These are phyloP conservation scores for Litocranius walleri DNA, from an alignment of 2,113 vertebrate genomes.

Conservation along the genomic window DNA sequence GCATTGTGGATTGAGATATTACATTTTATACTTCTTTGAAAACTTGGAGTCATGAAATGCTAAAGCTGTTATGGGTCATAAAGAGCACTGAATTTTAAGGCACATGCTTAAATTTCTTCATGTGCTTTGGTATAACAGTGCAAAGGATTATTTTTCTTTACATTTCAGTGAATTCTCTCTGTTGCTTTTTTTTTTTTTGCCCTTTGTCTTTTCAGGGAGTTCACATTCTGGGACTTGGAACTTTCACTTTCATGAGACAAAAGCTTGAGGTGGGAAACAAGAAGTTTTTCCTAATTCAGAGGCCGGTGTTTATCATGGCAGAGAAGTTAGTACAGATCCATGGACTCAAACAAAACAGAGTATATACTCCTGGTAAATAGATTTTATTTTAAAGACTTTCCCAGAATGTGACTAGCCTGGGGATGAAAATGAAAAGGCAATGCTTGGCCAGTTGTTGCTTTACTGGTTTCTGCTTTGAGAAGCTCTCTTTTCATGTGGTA, in stretches of 20 bases:
- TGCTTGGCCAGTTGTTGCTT: neutral
- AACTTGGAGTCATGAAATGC: neutral
- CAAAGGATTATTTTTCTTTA: neutral
- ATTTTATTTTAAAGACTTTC: neutral
- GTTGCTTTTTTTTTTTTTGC: neutral
- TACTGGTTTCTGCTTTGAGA: neutral
- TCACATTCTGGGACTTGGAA: conserved; percentile 83
- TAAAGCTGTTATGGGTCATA: neutral
- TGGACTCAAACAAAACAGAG: conserved; percentile 79
- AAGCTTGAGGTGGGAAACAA: conserved; percentile 78
- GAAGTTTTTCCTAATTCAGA: conserved; percentile 75
- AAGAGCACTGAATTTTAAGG: neutral
- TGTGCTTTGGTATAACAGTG: neutral
- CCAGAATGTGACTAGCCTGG: neutral
- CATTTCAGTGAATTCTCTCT: neutral
- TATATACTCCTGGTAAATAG: conserved; percentile 80
- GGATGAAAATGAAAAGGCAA: neutral
- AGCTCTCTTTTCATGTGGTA: neutral
- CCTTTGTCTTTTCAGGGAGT: conserved; percentile 80
- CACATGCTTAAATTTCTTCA: neutral
- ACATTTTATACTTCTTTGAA: neutral
- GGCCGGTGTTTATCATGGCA: conserved; percentile 82
- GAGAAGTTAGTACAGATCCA: conserved; percentile 82
- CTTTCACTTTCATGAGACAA: conserved; percentile 85
- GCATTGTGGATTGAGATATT: neutral